Evolutionary conservation across 2,888 invertebrate genomes (phyloP).

Genomic region (Hirudinaria manillensis): DNA sequence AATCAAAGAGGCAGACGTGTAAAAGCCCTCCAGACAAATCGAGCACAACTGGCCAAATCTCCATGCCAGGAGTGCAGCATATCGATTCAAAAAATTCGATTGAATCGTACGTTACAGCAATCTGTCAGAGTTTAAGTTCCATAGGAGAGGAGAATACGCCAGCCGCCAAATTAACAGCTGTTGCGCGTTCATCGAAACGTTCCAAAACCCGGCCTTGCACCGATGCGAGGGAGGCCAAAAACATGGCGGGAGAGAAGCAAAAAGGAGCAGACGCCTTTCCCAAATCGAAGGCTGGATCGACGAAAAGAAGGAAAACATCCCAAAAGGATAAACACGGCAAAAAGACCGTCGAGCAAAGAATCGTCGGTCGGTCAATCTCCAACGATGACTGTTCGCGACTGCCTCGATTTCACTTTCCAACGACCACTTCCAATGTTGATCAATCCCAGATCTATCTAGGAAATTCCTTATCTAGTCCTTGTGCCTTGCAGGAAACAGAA

Average conservation of each 20-base stretch:
- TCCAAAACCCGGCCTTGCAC: not conserved
- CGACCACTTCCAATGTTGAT: not conserved
- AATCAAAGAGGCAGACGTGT: not conserved
- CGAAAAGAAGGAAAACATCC: not conserved
- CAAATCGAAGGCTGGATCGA: not conserved
- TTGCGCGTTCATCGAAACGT: not conserved
- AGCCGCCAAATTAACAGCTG: not conserved
- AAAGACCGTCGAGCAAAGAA: too few relatives aligned
- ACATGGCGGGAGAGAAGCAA: not conserved
- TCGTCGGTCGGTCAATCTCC: too few relatives aligned
- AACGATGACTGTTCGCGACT: not conserved
- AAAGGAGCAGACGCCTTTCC: not conserved
- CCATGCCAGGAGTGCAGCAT: not conserved
- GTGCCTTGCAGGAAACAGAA: slow-evolving; percentile 37
- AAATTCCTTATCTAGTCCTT: slow-evolving; percentile 25
- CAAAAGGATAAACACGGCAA: not conserved
- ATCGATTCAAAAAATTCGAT: slow-evolving; percentile 33
- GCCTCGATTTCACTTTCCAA: not conserved
- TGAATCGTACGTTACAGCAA: slow-evolving; percentile 39
- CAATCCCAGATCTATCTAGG: slow-evolving; percentile 11
- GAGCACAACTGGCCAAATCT: not conserved
- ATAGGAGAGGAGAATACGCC: not conserved
- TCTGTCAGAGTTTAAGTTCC: slow-evolving; percentile 8
- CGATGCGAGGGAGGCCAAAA: not conserved
- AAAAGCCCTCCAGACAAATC: not conserved